phyloP scores from a whole-genome alignment of 2,113 vertebrate genomes.

The Fregata magnificens region DNA sequence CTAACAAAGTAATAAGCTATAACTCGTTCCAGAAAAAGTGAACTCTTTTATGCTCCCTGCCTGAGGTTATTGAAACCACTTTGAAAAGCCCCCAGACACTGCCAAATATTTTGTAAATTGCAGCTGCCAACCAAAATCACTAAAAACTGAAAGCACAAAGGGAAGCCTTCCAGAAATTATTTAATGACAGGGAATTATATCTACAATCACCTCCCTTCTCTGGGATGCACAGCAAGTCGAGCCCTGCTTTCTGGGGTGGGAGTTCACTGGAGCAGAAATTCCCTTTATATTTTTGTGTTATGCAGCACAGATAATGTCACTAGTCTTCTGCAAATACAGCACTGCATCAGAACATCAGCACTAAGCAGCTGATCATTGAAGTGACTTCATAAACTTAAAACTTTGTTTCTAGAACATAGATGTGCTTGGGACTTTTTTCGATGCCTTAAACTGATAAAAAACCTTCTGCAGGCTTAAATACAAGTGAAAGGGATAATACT shows the following conservation, averaged over 20 bases:
- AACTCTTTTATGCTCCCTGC: background rate
- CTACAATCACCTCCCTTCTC: background rate
- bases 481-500: background rate
- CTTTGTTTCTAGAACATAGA: background rate
- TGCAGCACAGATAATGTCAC: background rate
- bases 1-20: background rate
- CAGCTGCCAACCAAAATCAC: background rate
- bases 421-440: background rate
- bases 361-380: background rate
- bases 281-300: background rate
- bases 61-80: background rate
- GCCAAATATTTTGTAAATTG: background rate
- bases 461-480: background rate
- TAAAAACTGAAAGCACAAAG: background rate
- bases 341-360: background rate
- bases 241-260: background rate
- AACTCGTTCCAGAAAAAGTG: background rate
- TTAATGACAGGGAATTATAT: background rate
- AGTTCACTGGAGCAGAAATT: constrained; percentile 10
- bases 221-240: background rate
- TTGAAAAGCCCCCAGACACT: background rate
- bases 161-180: background rate
- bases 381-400: background rate
- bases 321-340: background rate
- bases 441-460: background rate